phyloP scores from a whole-genome alignment of 1,140 invertebrate genomes.

The Dinothrombium tinctorium region DNA sequence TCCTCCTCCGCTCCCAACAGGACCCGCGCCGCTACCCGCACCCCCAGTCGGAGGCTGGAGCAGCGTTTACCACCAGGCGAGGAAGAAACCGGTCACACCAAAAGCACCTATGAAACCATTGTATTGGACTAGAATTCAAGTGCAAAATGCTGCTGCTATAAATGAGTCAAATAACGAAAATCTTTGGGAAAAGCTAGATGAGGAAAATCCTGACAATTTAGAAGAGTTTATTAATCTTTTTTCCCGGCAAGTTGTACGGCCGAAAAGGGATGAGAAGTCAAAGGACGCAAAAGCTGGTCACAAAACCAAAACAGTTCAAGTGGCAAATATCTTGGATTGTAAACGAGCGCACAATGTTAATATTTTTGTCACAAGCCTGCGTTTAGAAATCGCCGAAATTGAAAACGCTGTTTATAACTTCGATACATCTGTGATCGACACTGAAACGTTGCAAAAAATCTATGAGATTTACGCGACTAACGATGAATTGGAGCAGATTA shows the following conservation, averaged over 20 bases:
- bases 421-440: conserved; percentile 61
- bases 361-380: conserved; percentile 71
- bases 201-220: conserved; percentile 36
- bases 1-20: conserved; percentile 23
- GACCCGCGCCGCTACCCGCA: conserved; percentile 30
- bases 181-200: conserved; percentile 54
- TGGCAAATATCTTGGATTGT: conserved; percentile 61
- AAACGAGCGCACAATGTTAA: conserved; percentile 85
- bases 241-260: conserved; percentile 51
- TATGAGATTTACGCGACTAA: conserved; percentile 63
- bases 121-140: conserved; percentile 79
- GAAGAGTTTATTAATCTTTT: conserved; percentile 72
- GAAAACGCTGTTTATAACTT: conserved; percentile 83
- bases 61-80: conserved; percentile 31
- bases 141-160: conserved; percentile 17
- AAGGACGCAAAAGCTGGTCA: conserved; percentile 4
- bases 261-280: conserved; percentile 23
- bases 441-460: conserved; percentile 73
- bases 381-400: conserved; percentile 72
- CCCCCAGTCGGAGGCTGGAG: conserved; percentile 50
- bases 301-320: not conserved
- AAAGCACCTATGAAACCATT: conserved; percentile 77
- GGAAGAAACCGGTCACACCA: conserved; percentile 59
- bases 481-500: conserved; percentile 58
- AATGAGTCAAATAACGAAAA: not conserved